phyloP scores from a whole-genome alignment of 2,888 invertebrate genomes.

The Gonocerus acuteangulatus region DNA sequence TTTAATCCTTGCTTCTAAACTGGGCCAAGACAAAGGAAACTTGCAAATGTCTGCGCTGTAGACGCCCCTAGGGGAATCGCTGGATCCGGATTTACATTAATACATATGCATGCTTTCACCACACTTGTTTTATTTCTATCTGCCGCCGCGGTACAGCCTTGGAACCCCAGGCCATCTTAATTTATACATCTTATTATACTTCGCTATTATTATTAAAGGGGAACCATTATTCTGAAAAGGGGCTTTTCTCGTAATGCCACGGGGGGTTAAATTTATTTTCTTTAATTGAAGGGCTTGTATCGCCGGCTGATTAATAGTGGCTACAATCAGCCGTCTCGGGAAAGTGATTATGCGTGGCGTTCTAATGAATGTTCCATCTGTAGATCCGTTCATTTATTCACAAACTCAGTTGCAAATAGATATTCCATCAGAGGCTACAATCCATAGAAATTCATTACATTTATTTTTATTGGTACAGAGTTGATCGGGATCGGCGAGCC shows the following conservation, averaged over 20 bases:
- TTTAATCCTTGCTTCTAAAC: no score
- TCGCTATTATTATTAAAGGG: constrained; percentile 10
- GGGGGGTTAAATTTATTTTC: no score
- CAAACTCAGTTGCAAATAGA: no score
- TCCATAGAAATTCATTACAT: no score
- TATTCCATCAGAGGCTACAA: no score
- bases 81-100: constrained; percentile 10
- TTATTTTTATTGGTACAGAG: no score
- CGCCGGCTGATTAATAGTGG: no score
- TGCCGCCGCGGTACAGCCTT: neutral
- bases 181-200: constrained; percentile 15
- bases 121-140: constrained; percentile 16
- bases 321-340: no score
- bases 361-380: no score
- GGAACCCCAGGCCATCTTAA: neutral
- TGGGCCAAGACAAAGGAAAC: constrained; percentile 16
- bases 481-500: no score
- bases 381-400: no score
- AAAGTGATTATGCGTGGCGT: no score
- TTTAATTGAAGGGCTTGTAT: neutral
- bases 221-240: neutral
- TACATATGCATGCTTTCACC: constrained; percentile 16
- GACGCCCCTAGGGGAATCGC: constrained; percentile 1
- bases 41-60: constrained; percentile 12
- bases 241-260: neutral